Evolutionary conservation across 2,888 invertebrate species (phyloP).

Genomic region (Chrysolina haemoptera): DNA sequence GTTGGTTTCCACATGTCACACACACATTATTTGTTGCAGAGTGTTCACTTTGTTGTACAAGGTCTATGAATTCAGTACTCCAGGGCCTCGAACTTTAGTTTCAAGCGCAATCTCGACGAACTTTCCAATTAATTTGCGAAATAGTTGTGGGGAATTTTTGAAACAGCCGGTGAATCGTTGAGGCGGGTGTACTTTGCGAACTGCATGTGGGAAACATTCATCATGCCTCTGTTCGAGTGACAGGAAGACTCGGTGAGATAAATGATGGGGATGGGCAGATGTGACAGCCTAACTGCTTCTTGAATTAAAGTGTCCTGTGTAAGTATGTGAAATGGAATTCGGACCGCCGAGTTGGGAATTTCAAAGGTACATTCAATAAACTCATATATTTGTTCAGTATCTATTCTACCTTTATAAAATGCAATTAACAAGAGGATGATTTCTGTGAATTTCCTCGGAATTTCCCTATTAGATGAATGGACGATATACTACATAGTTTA

Average conservation of each 20-base stretch:
- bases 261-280: neutral
- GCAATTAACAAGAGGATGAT: no score
- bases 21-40: slow-evolving; percentile 42
- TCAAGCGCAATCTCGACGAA: slow-evolving; percentile 25
- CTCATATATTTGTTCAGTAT: no score
- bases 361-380: no score
- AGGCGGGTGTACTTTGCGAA: neutral
- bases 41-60: slow-evolving; percentile 35
- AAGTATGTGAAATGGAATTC: neutral
- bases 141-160: slow-evolving; percentile 34
- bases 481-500: no score
- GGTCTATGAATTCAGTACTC: slow-evolving; percentile 11
- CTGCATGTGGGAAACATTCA: neutral
- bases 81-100: slow-evolving; percentile 2
- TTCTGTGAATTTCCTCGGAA: no score
- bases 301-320: slow-evolving; percentile 5
- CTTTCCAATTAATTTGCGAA: slow-evolving; percentile 41
- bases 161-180: slow-evolving; percentile 12
- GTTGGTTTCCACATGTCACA: slow-evolving; percentile 37
- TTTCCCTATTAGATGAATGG: no score
- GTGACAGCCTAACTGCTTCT: neutral
- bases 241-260: neutral
- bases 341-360: neutral
- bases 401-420: no score
- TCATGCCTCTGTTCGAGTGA: neutral